Base-by-base conservation (phyloP, 1,140 invertebrate species). In the Pachypeltis micranthus region DNA sequence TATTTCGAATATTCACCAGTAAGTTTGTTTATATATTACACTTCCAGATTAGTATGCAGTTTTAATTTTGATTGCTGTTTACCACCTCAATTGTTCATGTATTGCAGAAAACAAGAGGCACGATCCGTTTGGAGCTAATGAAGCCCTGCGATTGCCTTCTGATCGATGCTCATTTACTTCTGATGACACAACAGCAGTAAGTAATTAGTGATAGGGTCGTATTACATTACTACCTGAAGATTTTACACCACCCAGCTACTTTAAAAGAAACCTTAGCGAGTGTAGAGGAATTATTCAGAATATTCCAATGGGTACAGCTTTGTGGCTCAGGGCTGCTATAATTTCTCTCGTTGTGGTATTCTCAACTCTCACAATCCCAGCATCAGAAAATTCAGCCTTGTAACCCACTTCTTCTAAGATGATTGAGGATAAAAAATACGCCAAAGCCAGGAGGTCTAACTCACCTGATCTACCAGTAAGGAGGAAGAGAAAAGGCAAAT, bases 91-190 rank as follows among this genome's bases (percentile, higher is more conserved):
- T 21, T 21, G 12, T 51, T 51, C 21, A 14, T 51, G 21, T 54
- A 10, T 23, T 57, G 27, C 10, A 57, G 55, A 26, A 21, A 57
- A 57, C 27, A 57, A 57, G 27, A 57, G 55, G 26, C 55, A 57
- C 19, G 21, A 57, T 28, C 55, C 55, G 12, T 57, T 57, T 21
- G 12, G 21, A 3, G 25, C 7, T 21, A 51, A 21, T 51, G 47
- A 51, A 23, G 21, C 24, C 7, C 51, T 54, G 7, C 7, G 7
- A 4, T 26, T n/a, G 51, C 55, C 55, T 4, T 2, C 55, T 25
- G 23, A 14, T 25, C 27, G n/a, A 10, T 57, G 55, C 25, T 3
- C 55, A 21, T 29, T 57, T 14, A 57, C 21, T 26, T 57, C 55
- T 2, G 27, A 10, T 7, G 25, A 57, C 27, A 4, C 24, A 23